Conservation (phyloP, 2,113 vertebrate genomes). For the Phrynocephalus versicolor region DNA sequence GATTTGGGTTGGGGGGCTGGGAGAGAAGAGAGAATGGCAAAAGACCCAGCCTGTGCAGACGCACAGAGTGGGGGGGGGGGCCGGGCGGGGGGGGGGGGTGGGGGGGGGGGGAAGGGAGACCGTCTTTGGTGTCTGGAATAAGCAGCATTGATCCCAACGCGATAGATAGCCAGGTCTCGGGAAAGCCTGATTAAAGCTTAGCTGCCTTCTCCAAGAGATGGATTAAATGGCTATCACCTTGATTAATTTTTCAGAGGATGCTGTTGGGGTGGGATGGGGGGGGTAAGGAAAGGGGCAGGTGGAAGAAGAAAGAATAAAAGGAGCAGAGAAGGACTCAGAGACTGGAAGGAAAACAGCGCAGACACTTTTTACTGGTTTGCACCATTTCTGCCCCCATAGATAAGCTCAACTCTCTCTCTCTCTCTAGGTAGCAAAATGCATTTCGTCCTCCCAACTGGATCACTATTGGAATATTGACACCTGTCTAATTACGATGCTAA, state of each 20-base stretch:
- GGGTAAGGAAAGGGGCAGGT: not conserved
- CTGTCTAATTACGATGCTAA: constrained; percentile 6
- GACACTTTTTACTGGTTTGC: not conserved
- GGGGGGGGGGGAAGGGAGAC: not conserved
- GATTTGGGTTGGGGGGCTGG: too few relatives aligned
- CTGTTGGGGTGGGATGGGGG: not conserved
- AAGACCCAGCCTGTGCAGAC: too few relatives aligned
- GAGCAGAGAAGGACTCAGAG: not conserved
- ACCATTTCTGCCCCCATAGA: not conserved
- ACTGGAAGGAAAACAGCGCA: not conserved
- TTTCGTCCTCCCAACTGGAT: not conserved
- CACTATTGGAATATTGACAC: constrained; percentile 27
- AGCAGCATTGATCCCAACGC: constrained; percentile 14
- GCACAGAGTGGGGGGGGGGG: too few relatives aligned
- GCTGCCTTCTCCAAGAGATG: constrained; percentile 29
- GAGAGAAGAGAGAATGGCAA: too few relatives aligned
- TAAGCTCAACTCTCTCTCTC: not conserved
- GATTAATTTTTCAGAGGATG: not conserved
- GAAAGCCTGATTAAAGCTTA: constrained; percentile 1
- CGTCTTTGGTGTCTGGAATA: not conserved
- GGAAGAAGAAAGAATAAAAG: not conserved
- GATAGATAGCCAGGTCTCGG: not conserved
- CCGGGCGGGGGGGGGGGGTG: not conserved
- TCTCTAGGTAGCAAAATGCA: not conserved
- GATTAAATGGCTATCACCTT: not conserved